Conservation (phyloP, 2,888 invertebrate species). For the Plemyria rubiginata region DNA sequence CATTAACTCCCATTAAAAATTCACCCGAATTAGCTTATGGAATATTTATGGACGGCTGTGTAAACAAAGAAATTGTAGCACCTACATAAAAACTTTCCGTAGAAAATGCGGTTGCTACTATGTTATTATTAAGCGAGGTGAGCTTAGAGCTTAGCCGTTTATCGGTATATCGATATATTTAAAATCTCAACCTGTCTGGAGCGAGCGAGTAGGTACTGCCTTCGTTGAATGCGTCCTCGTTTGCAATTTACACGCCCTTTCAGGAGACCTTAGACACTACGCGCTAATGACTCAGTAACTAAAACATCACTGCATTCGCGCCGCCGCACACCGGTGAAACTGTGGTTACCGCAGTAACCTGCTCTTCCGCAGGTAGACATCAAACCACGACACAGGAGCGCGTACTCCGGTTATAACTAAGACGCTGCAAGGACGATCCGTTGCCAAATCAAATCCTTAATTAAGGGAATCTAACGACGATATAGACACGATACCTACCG, state of each 20-base stretch:
- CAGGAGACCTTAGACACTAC: constrained; percentile 60
- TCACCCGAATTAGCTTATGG: constrained; percentile 71
- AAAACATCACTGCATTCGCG: constrained; percentile 47
- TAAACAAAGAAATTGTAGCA: constrained; percentile 73
- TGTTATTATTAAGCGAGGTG: constrained; percentile 74
- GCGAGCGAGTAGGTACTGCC: constrained; percentile 66
- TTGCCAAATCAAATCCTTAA: constrained; percentile 79
- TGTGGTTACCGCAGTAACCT: constrained; percentile 22
- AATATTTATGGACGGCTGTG: constrained; percentile 78
- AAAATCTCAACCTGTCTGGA: constrained; percentile 68
- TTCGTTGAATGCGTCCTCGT: constrained; percentile 72
- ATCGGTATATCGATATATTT: constrained; percentile 80
- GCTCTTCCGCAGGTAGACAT: constrained; percentile 12
- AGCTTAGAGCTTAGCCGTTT: constrained; percentile 61
- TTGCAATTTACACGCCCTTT: constrained; percentile 78
- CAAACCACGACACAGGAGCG: constrained; percentile 27
- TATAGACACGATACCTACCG: constrained; percentile 79
- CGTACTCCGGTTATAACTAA: constrained; percentile 47
- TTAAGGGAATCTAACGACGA: constrained; percentile 78
- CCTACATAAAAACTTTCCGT: constrained; percentile 73
- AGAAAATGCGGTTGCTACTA: constrained; percentile 73
- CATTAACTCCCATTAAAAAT: constrained; percentile 80
- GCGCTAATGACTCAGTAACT: constrained; percentile 48
- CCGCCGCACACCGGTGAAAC: constrained; percentile 25
- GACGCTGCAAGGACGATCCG: constrained; percentile 63